Percentiles rank a stretch among this genome's conserved stretches.
phyloP scores from a whole-genome alignment of 2,888 invertebrate genomes.

The Dicycla oo region DNA sequence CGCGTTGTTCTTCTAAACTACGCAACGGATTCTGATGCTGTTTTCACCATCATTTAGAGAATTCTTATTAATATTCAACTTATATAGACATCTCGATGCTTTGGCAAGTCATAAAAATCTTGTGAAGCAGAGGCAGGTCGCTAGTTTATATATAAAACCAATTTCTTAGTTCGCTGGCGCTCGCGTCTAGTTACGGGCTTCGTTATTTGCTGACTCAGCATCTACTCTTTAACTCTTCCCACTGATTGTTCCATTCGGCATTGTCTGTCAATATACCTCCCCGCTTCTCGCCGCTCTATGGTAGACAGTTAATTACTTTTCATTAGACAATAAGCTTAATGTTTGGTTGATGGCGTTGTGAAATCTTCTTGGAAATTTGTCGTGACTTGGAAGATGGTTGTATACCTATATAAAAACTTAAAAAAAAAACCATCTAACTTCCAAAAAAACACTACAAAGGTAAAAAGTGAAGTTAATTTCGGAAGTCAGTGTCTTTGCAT shows the following conservation, averaged over 20 bases:
- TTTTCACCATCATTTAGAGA: no score
- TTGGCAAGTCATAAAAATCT: neutral
- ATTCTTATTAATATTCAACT: neutral
- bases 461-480: no score
- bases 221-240: slow-evolving; percentile 86
- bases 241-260: slow-evolving; percentile 88
- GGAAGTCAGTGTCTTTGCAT: no score
- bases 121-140: no score
- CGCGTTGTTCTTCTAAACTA: neutral
- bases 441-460: no score
- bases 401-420: neutral
- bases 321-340: slow-evolving; percentile 86
- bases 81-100: neutral
- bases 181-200: slow-evolving; percentile 81
- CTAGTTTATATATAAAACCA: slow-evolving; percentile 35
- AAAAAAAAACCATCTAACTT: no score
- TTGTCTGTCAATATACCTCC: slow-evolving; percentile 85
- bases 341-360: slow-evolving; percentile 70
- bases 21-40: neutral
- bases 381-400: slow-evolving; percentile 1
- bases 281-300: slow-evolving; percentile 45
- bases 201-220: slow-evolving; percentile 87
- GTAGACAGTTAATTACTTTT: slow-evolving; percentile 88
- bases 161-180: slow-evolving; percentile 64
- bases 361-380: slow-evolving; percentile 36